Percentiles rank a stretch among this genome's conserved stretches.
Conservation (phyloP, 2,113 vertebrate species). For the Lepidothrix coronata region DNA sequence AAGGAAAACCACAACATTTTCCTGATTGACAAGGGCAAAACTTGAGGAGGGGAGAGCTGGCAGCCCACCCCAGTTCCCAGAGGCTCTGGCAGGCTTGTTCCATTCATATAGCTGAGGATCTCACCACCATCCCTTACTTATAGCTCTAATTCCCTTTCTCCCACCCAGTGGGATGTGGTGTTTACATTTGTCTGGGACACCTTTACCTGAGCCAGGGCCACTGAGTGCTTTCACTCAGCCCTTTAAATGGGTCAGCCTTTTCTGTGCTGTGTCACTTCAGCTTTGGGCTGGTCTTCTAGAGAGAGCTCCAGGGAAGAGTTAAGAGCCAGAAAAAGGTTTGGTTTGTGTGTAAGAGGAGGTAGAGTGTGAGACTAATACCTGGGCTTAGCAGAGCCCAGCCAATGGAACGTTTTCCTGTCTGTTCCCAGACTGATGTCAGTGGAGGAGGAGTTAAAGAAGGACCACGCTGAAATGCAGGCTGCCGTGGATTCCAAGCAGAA, state of each 20-base stretch:
- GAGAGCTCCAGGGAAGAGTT: background rate
- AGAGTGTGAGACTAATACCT: background rate
- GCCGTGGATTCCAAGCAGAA: slow-evolving; percentile 98
- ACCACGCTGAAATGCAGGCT: slow-evolving; percentile 97
- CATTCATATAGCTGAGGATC: background rate
- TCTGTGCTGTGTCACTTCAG: background rate
- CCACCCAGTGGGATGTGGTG: background rate
- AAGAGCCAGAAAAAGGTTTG: background rate
- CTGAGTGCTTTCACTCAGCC: background rate
- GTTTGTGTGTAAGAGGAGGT: background rate
- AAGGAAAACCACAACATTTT: background rate
- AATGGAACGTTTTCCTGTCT: background rate
- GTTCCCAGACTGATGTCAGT: slow-evolving; percentile 91
- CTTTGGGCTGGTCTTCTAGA: background rate
- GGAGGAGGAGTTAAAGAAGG: slow-evolving; percentile 97
- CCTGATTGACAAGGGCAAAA: background rate
- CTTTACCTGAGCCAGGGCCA: background rate
- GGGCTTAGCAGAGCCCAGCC: background rate
- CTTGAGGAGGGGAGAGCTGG: background rate
- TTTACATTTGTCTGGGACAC: background rate
- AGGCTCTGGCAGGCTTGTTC: background rate
- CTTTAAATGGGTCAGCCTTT: background rate
- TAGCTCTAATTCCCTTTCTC: background rate
- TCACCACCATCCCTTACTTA: background rate
- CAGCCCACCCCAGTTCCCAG: fast-evolving